A percentile compares a stretch with the other conserved stretches of the same genome.
phyloP scores from a whole-genome alignment of 2,888 invertebrate genomes.

The Melangyna quadrimaculata region DNA sequence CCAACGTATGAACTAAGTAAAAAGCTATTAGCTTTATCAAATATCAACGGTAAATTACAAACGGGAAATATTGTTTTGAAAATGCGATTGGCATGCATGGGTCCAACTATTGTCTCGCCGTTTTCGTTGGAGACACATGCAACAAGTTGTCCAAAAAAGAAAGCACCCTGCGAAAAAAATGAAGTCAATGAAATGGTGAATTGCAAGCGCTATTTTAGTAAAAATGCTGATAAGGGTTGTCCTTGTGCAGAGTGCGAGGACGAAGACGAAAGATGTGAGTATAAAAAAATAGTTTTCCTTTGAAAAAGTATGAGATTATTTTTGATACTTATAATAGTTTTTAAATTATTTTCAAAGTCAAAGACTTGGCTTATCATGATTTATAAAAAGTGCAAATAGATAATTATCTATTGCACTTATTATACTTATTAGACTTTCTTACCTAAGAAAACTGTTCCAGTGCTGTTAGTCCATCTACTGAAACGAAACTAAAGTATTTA shows the following conservation, averaged over 20 bases:
- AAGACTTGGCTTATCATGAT: no score
- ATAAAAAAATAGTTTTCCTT: not conserved
- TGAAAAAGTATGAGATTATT: not conserved
- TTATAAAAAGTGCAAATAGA: no score
- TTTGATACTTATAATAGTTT: no score
- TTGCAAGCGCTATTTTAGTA: constrained; percentile 77
- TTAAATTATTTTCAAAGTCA: no score
- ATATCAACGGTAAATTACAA: constrained; percentile 76
- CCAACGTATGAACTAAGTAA: constrained; percentile 78
- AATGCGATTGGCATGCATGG: constrained; percentile 79
- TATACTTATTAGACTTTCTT: no score
- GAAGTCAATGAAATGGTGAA: constrained; percentile 40
- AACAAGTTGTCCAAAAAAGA: constrained; percentile 4
- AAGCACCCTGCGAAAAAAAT: constrained; percentile 66
- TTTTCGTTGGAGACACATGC: constrained; percentile 74
- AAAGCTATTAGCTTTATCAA: constrained; percentile 77
- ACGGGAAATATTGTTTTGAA: constrained; percentile 79
- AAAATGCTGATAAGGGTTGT: constrained; percentile 76
- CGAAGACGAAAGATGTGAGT: constrained; percentile 77
- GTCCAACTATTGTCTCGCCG: constrained; percentile 78
- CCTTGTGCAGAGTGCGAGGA: constrained; percentile 77
- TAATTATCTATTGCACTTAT: no score
- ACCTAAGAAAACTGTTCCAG: no score
- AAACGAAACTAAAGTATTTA: no score
- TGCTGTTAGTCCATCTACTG: no score